These are phyloP conservation scores for Drosophila kepulauana DNA, from an alignment of 1,140 invertebrate species.

Conservation along the genomic window DNA sequence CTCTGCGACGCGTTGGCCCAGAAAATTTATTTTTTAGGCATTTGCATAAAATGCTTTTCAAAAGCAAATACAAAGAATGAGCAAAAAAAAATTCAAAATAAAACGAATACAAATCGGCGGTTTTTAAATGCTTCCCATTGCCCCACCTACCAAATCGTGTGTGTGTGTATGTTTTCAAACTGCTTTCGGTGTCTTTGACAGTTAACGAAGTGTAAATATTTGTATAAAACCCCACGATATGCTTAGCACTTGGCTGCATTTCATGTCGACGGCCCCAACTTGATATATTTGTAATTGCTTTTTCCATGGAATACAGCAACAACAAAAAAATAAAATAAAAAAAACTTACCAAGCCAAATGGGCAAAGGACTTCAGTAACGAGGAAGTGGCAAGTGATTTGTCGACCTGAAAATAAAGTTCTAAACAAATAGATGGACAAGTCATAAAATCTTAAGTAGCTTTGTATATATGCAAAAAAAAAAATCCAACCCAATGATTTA, in stretches of 20 bases:
- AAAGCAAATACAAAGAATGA: conserved; percentile 39
- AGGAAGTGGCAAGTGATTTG: conserved; percentile 15
- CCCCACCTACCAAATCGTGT: background rate
- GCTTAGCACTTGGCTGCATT: conserved; percentile 49
- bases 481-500: too few species aligned
- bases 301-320: conserved; percentile 8
- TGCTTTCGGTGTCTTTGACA: conserved; percentile 66
- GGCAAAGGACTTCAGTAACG: background rate
- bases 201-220: conserved; percentile 80
- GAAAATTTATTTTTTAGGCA: conserved; percentile 69
- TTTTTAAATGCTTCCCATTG: conserved; percentile 52
- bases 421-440: background rate
- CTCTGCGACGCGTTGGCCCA: conserved; percentile 57
- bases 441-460: conserved; percentile 13
- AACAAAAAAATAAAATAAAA: background rate
- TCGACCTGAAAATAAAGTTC: conserved; percentile 7
- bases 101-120: conserved; percentile 40
- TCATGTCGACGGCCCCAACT: conserved; percentile 20
- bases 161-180: conserved; percentile 7
- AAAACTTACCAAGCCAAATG: conserved; percentile 12
- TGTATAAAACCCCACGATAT: conserved; percentile 61
- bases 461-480: too few species aligned
- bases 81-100: conserved; percentile 17
- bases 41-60: conserved; percentile 75
- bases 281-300: conserved; percentile 49